These are phyloP conservation scores for Daubentonia madagascariensis DNA, from an alignment of 2,113 vertebrate species.

Conservation along the genomic window DNA sequence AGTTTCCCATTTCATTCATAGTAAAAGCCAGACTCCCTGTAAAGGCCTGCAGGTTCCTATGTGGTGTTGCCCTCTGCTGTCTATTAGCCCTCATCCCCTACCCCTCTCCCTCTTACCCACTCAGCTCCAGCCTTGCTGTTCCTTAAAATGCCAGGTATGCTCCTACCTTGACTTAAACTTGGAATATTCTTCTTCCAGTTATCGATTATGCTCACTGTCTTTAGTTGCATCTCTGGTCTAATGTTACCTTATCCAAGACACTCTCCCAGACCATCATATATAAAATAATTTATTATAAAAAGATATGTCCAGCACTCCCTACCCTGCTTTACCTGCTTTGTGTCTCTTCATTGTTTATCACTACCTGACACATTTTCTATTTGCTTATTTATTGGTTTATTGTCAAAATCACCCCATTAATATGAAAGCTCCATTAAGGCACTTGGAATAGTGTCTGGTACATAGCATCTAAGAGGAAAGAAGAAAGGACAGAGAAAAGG, in stretches of 20 bases:
- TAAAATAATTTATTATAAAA: not conserved
- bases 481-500: not conserved
- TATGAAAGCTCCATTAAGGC: not conserved
- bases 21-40: not conserved
- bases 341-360: not conserved
- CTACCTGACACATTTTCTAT: not conserved
- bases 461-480: not conserved
- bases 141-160: not conserved
- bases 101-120: not conserved
- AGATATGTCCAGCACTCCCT: not conserved
- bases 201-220: not conserved
- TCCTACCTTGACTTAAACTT: not conserved
- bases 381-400: not conserved
- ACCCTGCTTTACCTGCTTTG: not conserved
- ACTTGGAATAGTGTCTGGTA: not conserved
- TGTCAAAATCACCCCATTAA: not conserved
- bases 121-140: not conserved
- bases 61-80: not conserved
- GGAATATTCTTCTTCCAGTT: not conserved
- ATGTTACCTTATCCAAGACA: not conserved
- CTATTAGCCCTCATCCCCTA: not conserved
- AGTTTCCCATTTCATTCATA: not conserved
- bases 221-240: not conserved
- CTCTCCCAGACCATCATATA: not conserved
- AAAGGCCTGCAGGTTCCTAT: not conserved